Evolutionary conservation across 1,140 invertebrate species (phyloP), one percentile per base, ranked within the genome.

Genomic region (Drosophila prosaltans): DNA sequence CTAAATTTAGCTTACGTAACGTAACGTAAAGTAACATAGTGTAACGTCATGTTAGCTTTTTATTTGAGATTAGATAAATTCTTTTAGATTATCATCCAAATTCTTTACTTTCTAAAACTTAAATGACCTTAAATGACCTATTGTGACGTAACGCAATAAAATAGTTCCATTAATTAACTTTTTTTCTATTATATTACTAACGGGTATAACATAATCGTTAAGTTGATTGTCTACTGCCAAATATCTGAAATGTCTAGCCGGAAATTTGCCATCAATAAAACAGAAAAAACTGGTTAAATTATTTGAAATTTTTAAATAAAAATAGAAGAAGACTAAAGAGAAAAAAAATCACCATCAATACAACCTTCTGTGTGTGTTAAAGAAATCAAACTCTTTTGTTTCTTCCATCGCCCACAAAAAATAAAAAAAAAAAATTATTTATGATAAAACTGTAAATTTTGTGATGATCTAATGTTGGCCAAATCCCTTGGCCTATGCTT

Each of bases 231-330:
- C 16, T 74, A 69, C 63, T 36, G 36, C 58, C 64, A 61, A 65
- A 57, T 54, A 51, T 43, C 45, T 63, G 59, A 60, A 74, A 74
- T 39, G 74, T 76, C 59, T 77, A 77, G 74, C 74, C 74, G 73
- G 73, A 77, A 77, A 77, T 76, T 77, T 76, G 60, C 74, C 69
- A 64, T 54, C 36, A 7, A 26, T 45, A 24, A 65, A 39, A 43
- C 63, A 54, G 54, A 72, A 60, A 76, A 76, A 76, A 76, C 74
- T 76, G 74, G 73, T 77, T 76, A 60, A 43, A 24, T 69, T 39
- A 30, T 30, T 30, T 30, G 28, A 63, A 76, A 67, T 55, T 76
- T 76, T 75, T 66, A 76, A 45, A 59, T 68, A 58, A 68, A 36
- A 57, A 74, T 30, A 39, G 11, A 74, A 43, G 36, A 9, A 60